Percentiles rank a stretch among this genome's conserved stretches.
These are phyloP conservation scores for Noctua janthe DNA, from an alignment of 2,888 invertebrate species.

Conservation along the genomic window DNA sequence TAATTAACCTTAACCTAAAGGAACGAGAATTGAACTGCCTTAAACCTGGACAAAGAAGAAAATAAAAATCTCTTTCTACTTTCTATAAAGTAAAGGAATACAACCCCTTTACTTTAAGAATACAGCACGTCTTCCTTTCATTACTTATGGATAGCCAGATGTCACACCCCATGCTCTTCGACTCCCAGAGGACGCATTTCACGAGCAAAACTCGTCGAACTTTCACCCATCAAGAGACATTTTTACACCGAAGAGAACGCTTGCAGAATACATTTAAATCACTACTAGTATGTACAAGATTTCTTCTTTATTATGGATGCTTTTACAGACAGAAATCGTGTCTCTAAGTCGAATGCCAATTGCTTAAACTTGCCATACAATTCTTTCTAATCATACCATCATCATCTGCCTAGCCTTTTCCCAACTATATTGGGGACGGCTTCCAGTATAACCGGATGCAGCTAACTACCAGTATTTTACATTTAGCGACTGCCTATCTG, in stretches of 20 bases:
- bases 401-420: no score
- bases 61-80: background rate
- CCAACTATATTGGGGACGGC: no score
- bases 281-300: background rate
- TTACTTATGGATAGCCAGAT: conserved; percentile 43
- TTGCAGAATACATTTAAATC: conserved; percentile 43
- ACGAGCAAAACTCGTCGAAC: conserved; percentile 39
- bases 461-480: no score
- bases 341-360: background rate
- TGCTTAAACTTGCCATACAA: background rate
- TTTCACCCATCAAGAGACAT: conserved; percentile 26
- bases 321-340: background rate
- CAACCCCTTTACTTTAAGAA: conserved; percentile 17
- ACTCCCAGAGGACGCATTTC: conserved; percentile 39
- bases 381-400: no score
- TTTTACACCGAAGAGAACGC: conserved; percentile 22
- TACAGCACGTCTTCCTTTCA: conserved; percentile 12
- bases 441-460: no score
- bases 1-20: background rate
- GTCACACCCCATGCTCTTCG: conserved; percentile 42
- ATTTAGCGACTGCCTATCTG: no score
- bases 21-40: background rate
- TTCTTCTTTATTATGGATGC: background rate
- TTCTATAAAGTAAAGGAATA: conserved; percentile 1
- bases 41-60: background rate